These are phyloP conservation scores for Danionella cerebrum DNA, from an alignment of 2,113 vertebrate genomes.

Conservation along the genomic window DNA sequence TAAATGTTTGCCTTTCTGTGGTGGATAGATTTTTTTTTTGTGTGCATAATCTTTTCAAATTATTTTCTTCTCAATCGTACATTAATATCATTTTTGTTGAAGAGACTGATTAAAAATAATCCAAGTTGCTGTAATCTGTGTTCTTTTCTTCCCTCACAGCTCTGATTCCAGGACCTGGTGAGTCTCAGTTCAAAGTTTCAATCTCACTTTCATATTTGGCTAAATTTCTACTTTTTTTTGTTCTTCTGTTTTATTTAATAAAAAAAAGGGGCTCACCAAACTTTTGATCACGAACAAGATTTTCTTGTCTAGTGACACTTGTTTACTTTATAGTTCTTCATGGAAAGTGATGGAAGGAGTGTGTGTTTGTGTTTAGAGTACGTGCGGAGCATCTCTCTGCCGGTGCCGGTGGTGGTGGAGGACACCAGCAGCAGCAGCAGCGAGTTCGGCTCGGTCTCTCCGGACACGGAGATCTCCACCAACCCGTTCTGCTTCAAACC, in stretches of 20 bases:
- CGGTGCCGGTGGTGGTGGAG: conserved; percentile 92
- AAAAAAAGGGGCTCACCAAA: no score
- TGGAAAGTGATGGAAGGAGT: neutral
- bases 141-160: conserved; percentile 58
- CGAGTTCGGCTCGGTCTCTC: conserved; percentile 94
- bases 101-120: no score
- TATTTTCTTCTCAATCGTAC: neutral
- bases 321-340: no score
- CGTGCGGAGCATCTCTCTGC: conserved; percentile 90
- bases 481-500: conserved; percentile 93
- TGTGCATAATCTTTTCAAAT: neutral
- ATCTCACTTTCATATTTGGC: neutral
- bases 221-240: neutral
- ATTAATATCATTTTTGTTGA: no score
- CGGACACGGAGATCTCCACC: conserved; percentile 86
- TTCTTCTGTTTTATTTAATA: neutral
- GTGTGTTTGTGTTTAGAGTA: conserved; percentile 68
- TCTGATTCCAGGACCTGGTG: conserved; percentile 82
- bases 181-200: conserved; percentile 53
- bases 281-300: no score
- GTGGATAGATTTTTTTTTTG: neutral
- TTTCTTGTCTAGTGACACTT: no score
- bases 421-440: conserved; percentile 97
- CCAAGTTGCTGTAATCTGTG: neutral
- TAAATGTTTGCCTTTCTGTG: neutral